phyloP scores from a whole-genome alignment of 2,797 vertebrate genomes.

The Acipenser ruthenus region DNA sequence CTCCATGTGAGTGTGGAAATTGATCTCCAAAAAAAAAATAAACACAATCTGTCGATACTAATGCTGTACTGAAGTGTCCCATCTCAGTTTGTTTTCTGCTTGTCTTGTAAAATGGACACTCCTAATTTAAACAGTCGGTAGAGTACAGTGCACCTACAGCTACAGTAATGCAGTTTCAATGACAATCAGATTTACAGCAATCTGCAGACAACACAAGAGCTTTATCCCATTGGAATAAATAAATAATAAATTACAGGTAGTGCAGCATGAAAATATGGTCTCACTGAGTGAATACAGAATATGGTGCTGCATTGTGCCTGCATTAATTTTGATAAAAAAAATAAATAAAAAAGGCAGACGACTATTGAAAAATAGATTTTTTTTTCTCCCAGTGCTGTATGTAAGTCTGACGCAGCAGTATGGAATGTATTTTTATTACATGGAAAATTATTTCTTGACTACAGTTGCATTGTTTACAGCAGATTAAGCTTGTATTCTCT shows the following conservation, averaged over 20 bases:
- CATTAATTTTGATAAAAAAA: conserved; percentile 40
- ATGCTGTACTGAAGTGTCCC: too few species aligned
- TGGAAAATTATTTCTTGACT: conserved; percentile 14
- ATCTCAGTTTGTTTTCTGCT: too few species aligned
- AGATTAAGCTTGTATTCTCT: conserved; percentile 6
- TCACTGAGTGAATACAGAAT: conserved; percentile 35
- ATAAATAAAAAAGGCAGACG: conserved; percentile 40
- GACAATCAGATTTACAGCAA: conserved; percentile 5
- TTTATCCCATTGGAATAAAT: conserved; percentile 50
- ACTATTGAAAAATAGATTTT: conserved; percentile 45
- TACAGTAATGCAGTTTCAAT: conserved; percentile 16
- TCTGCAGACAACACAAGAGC: conserved; percentile 32
- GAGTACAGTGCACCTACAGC: conserved; percentile 16
- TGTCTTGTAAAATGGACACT: too few species aligned
- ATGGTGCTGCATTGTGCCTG: conserved; percentile 38
- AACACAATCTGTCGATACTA: too few species aligned
- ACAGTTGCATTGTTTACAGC: not conserved
- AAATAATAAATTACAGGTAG: conserved; percentile 45
- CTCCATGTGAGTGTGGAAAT: too few species aligned
- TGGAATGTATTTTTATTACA: conserved; percentile 17
- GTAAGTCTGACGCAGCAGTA: conserved; percentile 8
- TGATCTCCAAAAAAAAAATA: too few species aligned
- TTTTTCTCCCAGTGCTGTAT: conserved; percentile 24
- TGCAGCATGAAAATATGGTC: conserved; percentile 45
- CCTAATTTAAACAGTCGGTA: too few species aligned